phyloP scores from a whole-genome alignment of 2,888 invertebrate genomes.

The Strigamia maritima region DNA sequence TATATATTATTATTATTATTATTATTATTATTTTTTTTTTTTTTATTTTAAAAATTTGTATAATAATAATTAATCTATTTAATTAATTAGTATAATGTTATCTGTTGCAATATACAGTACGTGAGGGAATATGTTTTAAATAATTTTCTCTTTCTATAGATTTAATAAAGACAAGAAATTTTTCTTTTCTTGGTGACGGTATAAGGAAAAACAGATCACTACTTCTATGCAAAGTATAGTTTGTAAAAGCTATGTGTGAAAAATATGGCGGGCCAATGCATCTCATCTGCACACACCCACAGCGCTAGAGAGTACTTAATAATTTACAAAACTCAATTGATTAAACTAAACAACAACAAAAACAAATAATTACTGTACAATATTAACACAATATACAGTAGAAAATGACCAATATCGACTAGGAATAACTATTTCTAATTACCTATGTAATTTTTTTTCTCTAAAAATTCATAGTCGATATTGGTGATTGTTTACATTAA shows the following conservation, averaged over 20 bases:
- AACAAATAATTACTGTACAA: neutral
- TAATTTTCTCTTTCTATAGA: neutral
- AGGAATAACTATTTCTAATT: neutral
- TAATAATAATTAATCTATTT: conserved; percentile 9
- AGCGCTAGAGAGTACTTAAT: conserved; percentile 30
- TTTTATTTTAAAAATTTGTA: too few species aligned
- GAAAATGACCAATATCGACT: neutral
- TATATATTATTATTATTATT: neutral
- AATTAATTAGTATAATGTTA: neutral
- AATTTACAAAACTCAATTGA: neutral
- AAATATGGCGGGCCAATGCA: conserved; percentile 36
- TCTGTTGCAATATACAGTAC: conserved; percentile 23
- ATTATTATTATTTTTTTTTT: neutral
- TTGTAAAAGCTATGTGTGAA: conserved; percentile 37
- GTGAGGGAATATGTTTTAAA: conserved; percentile 12
- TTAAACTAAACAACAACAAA: neutral
- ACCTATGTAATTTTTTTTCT: too few species aligned
- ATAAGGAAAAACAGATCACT: conserved; percentile 34
- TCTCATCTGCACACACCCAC: conserved; percentile 36
- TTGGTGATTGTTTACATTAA: neutral
- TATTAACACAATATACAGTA: neutral
- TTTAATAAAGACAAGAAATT: neutral
- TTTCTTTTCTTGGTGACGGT: neutral
- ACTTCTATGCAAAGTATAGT: conserved; percentile 40
- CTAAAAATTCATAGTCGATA: neutral